Evolutionary conservation across 2,797 vertebrate species (phyloP), one percentile per base, ranked within the genome.

Genomic region (Gymnoscopelus microlampas): DNA sequence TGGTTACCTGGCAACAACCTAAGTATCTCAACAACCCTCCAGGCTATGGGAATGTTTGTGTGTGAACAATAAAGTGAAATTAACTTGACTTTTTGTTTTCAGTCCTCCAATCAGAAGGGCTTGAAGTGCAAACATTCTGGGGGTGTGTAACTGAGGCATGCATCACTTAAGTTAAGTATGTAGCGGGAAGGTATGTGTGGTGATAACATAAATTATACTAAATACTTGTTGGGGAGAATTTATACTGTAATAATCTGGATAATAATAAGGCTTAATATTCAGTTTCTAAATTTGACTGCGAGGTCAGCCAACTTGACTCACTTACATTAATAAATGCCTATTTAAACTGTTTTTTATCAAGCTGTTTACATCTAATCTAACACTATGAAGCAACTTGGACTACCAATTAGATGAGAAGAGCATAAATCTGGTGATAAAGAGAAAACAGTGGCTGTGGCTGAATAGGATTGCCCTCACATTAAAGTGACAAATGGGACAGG

Each of bases 361-460:
- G 39, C 39, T 44, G 39, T 44, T 44, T 44, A 44, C 39, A 44
- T 44, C 6, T 8, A 39, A 66, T 9, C 66, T 47, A 59, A 19
- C 44, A 54, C 58, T 71, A 60, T 29, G 58, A 12, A 59, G 56
- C 77, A 74, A 62, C 79, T 74, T 56, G 73, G 88, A 88, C 85
- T 91, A 87, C 86, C 60, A 87, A 91, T 89, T 75, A 87, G 87
- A 80, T 72, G 70, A 71, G 60, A 74, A 77, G 81, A 54, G 60
- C 87, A 89, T 90, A 90, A 91, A 92, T 92, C 87, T 87, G 85
- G 39, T 79, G 84, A 71, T 53, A 66, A 76, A 74, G 60, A 74
- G 68, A 87, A 75, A 82, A 82, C 75, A 71, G 61, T 72, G 75
- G 51, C 63, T 24, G 32, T 13, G 39, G 61, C 66, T 88, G 78